phyloP scores from a whole-genome alignment of 1,140 invertebrate genomes.

The Atta texana region DNA sequence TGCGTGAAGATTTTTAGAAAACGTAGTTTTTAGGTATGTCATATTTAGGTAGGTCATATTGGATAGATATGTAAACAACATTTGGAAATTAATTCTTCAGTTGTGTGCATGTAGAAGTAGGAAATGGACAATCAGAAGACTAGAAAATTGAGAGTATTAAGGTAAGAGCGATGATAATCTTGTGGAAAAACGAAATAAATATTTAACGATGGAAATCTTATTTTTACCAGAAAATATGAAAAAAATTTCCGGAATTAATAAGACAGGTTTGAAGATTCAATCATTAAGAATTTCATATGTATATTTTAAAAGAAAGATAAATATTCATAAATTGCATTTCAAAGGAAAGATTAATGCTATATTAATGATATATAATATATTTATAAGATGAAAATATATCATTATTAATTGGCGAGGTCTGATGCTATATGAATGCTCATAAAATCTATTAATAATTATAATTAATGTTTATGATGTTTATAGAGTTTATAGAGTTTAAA shows the following conservation, averaged over 20 bases:
- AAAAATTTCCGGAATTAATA: not conserved
- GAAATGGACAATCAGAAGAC: not conserved
- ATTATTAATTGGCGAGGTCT: not conserved
- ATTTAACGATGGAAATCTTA: not conserved
- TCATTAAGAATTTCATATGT: not conserved
- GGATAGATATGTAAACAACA: not conserved
- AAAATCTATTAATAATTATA: not conserved
- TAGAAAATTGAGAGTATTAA: not conserved
- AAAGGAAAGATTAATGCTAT: not conserved
- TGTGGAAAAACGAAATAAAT: not conserved
- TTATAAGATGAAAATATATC: not conserved
- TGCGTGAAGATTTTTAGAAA: not conserved
- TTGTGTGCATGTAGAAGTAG: not conserved
- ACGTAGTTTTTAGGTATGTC: too few species aligned
- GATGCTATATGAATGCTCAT: not conserved
- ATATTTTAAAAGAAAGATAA: not conserved
- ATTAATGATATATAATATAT: too few species aligned
- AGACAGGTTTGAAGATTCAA: not conserved
- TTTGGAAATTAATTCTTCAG: not conserved
- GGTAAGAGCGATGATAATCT: not conserved
- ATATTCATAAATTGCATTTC: not conserved
- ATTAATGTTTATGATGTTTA: not conserved
- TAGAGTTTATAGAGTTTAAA: not conserved
- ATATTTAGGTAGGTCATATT: too few species aligned
- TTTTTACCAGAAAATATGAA: not conserved